Base-by-base conservation (phyloP, 2,113 vertebrate species). In the Callipepla squamata region DNA sequence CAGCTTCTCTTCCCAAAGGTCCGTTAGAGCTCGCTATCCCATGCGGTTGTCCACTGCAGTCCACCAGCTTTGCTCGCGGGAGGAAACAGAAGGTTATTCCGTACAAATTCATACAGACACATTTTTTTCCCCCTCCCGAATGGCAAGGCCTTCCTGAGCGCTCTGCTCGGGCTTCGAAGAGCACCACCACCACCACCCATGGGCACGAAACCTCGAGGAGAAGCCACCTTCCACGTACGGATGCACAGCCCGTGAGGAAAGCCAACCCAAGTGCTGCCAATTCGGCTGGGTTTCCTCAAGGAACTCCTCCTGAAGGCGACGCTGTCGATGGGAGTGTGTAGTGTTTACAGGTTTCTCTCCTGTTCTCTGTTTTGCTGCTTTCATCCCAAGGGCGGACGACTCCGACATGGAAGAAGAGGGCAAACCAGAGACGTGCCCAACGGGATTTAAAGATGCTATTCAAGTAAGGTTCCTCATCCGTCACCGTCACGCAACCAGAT, bases 1-100 rank as follows among this genome's bases (percentile, higher is more conserved):
- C 94, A 95, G 96, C 95, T 98, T 97, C 95, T 98, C 97, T 98
- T 97, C 96, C 97, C 97, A 98, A 97, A 97, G 97, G 97, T 98
- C 97, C 97, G 95, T 97, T 96, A 97, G 97, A 97, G 95, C 96
- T 98, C 94, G 97, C 93, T 96, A 98, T 98, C 96, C 97, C 96
- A 76, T 93, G 96, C 13, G 5, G 42, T 97, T 96, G 95, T 97
- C 97, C 95, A 97, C 97, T 88, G 94, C 93, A 97, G 97, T 98
- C 97, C 97, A 97, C 96, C 97, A 97, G 97, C 96, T 97, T 98
- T 97, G 97, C 96, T 98, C 97, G 97, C 97, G 90, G 96, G 95
- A 96, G 96, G 97, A 96, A 97, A 97, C 96, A 95, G 97, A 97
- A 97, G 17, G 97, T 98, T 98, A 97, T 97, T 92, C 97, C 96